phyloP scores from a whole-genome alignment of 2,888 invertebrate species.

The Monoplex corrugatus region DNA sequence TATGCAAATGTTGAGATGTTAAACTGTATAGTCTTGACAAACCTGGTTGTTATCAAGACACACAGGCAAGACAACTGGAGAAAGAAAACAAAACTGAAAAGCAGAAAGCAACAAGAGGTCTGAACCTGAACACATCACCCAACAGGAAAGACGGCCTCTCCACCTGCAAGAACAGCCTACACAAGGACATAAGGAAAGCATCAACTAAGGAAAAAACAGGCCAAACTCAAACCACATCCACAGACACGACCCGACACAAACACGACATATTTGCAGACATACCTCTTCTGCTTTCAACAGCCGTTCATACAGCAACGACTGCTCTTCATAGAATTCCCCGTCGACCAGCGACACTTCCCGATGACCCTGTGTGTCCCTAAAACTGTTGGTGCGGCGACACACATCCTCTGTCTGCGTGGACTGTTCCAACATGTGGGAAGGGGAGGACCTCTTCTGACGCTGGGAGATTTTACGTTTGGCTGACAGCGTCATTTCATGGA shows the following conservation, averaged over 20 bases:
- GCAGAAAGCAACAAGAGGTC: no score
- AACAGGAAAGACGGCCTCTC: no score
- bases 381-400: conserved; percentile 50
- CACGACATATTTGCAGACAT: conserved; percentile 15
- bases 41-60: no score
- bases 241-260: background rate
- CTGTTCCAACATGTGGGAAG: conserved; percentile 67
- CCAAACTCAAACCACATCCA: background rate
- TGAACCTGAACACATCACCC: no score
- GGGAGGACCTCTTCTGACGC: conserved; percentile 68
- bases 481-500: conserved; percentile 72
- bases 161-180: no score
- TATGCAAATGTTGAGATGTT: no score
- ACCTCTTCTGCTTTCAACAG: conserved; percentile 78
- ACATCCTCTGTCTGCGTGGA: conserved; percentile 75
- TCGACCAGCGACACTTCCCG: conserved; percentile 62
- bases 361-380: conserved; percentile 54
- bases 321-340: conserved; percentile 75
- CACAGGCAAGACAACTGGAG: no score
- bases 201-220: no score
- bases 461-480: conserved; percentile 80
- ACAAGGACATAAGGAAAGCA: no score
- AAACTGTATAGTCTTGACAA: no score
- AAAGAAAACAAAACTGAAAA: background rate
- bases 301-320: conserved; percentile 74